Percentiles rank a stretch among this genome's conserved stretches.
Evolutionary conservation across 2,797 vertebrate species (phyloP).

Genomic region (Cyclopterus lumpus): DNA sequence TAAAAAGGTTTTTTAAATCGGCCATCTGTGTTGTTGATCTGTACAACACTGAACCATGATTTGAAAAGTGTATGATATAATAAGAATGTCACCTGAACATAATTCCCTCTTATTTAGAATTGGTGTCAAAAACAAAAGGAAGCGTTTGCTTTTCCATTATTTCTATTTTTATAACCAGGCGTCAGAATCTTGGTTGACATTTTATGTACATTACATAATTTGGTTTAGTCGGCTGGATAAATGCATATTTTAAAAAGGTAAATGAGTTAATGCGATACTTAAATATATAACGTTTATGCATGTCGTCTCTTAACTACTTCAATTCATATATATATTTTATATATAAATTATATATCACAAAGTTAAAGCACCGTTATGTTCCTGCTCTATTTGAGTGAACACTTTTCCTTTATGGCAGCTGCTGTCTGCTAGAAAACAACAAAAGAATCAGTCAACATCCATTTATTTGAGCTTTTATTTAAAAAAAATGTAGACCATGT

Average conservation of each 20-base stretch:
- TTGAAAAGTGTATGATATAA: neutral
- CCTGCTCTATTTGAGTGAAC: neutral
- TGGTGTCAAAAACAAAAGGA: neutral
- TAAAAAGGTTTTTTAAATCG: conserved; percentile 53
- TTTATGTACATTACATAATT: no score
- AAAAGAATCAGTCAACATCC: conserved; percentile 16
- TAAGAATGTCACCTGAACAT: neutral
- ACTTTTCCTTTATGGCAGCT: neutral
- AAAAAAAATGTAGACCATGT: conserved; percentile 69
- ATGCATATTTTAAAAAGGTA: no score
- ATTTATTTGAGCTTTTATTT: conserved; percentile 64
- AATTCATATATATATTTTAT: no score
- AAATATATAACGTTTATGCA: no score
- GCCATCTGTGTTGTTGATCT: neutral
- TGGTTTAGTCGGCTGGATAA: no score
- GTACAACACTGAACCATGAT: neutral
- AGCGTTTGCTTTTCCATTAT: neutral
- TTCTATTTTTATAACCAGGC: neutral
- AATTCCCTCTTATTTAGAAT: neutral
- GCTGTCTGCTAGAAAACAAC: neutral
- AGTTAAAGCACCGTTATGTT: neutral
- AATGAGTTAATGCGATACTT: no score
- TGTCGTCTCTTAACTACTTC: no score
- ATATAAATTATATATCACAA: neutral
- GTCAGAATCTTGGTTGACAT: no score